Base-by-base conservation (phyloP, 2,113 vertebrate genomes). In the Anas platyrhynchos region DNA sequence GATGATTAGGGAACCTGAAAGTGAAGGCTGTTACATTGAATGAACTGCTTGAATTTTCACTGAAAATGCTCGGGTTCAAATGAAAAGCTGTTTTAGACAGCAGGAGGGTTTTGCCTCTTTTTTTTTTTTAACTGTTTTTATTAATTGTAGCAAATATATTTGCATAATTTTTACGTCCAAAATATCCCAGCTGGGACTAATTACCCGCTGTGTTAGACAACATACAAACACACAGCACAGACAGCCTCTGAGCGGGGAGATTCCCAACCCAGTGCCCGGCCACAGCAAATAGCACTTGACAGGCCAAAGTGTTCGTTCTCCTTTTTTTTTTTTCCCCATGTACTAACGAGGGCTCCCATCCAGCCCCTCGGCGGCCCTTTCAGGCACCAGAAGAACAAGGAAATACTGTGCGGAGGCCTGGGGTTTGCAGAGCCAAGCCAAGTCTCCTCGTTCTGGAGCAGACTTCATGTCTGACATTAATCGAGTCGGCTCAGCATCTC, bases 311-410 rank as follows among this genome's bases (percentile, higher is more conserved):
- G 88, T 86, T 96, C 67, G 27, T 92, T 89, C 55, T 71, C 80
- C 63, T 25, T 23, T 26, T 71, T 25, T 23, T 26, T 71, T 69
- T 34, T 36, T 38, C 11, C 38, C 34, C 50, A 34, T 91, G 89
- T 96, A 83, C 85, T 89, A 71, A 79, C 91, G 86, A 93, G 95
- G 62, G 91, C 94, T 91, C 81, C 65, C 74, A 59, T 88, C 82
- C 93, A 96, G 93, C 68, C 50, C 77, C 34, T 92, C 91, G 92
- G 93, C 92, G 62, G 86, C 81, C 82, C 89, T 95, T 96, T 94
- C 88, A 94, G 81, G 56, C 85, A 80, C 68, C 13, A 46, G 55
- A 79, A 62, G 66, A 96, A 89, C 91, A 96, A 95, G 85, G 91
- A 86, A 94, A 95, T 76, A 93, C 8, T 92, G 87, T 94, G 76